Base-by-base conservation (phyloP, 1,140 invertebrate genomes). In the Steinernema feltiae region DNA sequence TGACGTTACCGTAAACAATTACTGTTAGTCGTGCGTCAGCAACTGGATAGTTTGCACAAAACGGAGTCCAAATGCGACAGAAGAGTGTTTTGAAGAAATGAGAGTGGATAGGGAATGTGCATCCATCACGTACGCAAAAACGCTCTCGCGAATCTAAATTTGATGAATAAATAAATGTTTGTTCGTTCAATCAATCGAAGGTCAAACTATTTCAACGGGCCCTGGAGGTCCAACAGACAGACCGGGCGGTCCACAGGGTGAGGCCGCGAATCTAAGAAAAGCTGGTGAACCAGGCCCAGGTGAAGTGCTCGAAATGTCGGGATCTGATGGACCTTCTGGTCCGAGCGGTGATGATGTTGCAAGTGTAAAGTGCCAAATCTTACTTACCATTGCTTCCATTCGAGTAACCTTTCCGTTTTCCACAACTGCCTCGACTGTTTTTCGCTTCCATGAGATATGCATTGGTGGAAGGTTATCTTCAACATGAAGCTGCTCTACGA, bases 401-500 rank as follows among this genome's bases (percentile, higher is more conserved):
- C 69, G 48, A 30, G 78, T 70, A 3, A 82, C 41, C 76, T 81
- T 82, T 17, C 74, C 80, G 18, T 78, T 48, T 18, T 82, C 81
- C 24, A 81, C 48, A 30, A 32, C 71, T 2, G 80, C 80, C 12
- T 82, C 77, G 32, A 81, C 63, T 69, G 35, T 17, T 53, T 82
- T 81, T 24, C 81, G 72, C 29, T 70, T 69, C 80, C 80, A 81
- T 41, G 73, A 48, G 31, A 82, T 46, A 32, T 74, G 79, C 18
- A 70, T 27, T 41, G 72, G 70, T 15, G 41, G 69, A 12, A 32
- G 12, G n/a, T 69, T 53, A 32, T 75, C 63, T 30, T 74, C 81
- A 48, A 75, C 74, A 29, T 71, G 48, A 17, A 81, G 35, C 31
- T 81, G 80, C n/a, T 81, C 78, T 17, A 30, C 30, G 31, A 82